Percentiles rank a stretch among this genome's conserved stretches.
Evolutionary conservation across 2,797 vertebrate species (phyloP).

Genomic region (Pogonophryne albipinna): DNA sequence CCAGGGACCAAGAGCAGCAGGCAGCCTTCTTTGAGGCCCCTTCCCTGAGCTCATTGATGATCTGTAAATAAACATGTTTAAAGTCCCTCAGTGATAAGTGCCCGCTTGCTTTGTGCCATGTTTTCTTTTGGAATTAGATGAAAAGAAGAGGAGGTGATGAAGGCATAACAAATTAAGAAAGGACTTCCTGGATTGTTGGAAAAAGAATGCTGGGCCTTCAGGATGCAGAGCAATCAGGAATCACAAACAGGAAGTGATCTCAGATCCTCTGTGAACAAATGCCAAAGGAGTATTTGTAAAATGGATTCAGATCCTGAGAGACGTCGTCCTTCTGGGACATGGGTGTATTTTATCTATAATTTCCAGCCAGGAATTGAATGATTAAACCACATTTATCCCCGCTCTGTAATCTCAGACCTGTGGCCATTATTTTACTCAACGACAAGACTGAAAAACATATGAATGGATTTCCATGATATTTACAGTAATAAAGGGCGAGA

Average conservation of each 20-base stretch:
- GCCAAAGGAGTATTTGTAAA: conserved; percentile 32
- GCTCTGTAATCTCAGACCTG: background rate
- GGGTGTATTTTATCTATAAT: background rate
- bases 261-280: conserved; percentile 61
- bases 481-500: background rate
- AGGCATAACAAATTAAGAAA: conserved; percentile 74
- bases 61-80: conserved; percentile 77
- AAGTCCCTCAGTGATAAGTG: conserved; percentile 65
- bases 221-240: conserved; percentile 57
- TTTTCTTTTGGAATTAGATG: conserved; percentile 53
- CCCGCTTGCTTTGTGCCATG: conserved; percentile 23
- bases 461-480: background rate
- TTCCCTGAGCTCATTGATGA: conserved; percentile 60
- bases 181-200: conserved; percentile 74
- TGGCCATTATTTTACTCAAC: background rate
- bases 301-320: conserved; percentile 17
- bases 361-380: background rate
- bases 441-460: background rate
- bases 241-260: conserved; percentile 79
- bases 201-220: conserved; percentile 63
- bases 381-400: no score
- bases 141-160: conserved; percentile 63
- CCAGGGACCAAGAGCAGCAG: conserved; percentile 42
- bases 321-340: conserved; percentile 32
- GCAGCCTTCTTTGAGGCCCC: conserved; percentile 53